Evolutionary conservation across 2,797 vertebrate genomes (phyloP), one percentile per base, ranked within the genome.

Genomic region (Heterohyrax brucei): DNA sequence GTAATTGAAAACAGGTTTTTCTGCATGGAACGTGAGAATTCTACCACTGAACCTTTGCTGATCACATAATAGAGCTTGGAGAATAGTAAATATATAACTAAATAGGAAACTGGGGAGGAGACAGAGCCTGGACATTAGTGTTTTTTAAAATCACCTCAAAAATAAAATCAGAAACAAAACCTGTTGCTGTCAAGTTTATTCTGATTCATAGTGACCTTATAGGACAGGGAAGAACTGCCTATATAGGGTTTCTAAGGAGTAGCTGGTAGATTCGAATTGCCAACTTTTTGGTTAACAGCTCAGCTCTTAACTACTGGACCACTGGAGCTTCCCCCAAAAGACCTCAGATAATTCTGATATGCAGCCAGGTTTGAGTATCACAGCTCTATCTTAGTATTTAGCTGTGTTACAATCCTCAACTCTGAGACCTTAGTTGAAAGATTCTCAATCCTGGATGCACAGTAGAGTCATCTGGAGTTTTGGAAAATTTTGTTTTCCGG

Each of bases 61-160:
- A 7, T 5, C 8, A 21, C 70, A 22, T 3, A 72, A 78, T 26
- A 93, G 33, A 93, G 13, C 26, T 90, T 81, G 46, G 8, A 33
- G 13, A 6, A 66, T 24, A 24, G 33, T 39, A 64, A 64, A 82
- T 56, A 10, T 8, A 44, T 56, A 93, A 94, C 7, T 82, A 77
- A 96, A 80, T 87, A 24, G 82, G 33, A 93, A 91, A 61, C 68
- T 92, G 39, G 39, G 8, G 7, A 48, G 39, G 1, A 26, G 24
- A 12, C 85, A 19, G 16, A 9, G 10, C 77, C 39, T 89, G 64
- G 70, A 21, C 19, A 72, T 87, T 92, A 76, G 10, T 30, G 87
- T 39, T 64, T 64, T 95, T 91, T 44, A 80, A 50, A 91, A 77
- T 82, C 50, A 80, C 7, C 50, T 53, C 50, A 8, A 53, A 53